phyloP scores from a whole-genome alignment of 2,113 vertebrate species.

The Heterochromis multidens region DNA sequence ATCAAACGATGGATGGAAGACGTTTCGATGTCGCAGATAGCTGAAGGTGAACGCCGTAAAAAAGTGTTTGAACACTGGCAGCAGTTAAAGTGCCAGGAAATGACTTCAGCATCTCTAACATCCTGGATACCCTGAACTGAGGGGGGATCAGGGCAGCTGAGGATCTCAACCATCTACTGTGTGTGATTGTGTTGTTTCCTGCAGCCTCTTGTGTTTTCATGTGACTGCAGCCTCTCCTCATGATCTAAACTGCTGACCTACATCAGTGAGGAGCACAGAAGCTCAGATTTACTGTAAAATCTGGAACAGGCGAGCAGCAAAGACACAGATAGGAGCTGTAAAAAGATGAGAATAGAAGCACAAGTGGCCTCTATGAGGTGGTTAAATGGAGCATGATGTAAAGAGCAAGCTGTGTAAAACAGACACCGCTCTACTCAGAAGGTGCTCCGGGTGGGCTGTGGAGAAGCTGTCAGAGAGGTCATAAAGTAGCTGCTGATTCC shows the following conservation, averaged over 20 bases:
- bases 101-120: background rate
- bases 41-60: background rate
- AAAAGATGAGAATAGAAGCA: background rate
- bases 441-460: background rate
- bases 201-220: background rate
- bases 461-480: background rate
- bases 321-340: background rate
- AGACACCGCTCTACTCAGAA: background rate
- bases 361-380: background rate
- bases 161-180: background rate
- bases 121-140: background rate
- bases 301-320: background rate
- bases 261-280: background rate
- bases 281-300: background rate
- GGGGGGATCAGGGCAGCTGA: background rate
- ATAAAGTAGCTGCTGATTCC: background rate
- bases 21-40: background rate
- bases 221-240: background rate
- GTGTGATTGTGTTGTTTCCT: background rate
- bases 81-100: too few relatives aligned
- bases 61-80: too few relatives aligned
- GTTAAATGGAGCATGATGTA: background rate
- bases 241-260: background rate
- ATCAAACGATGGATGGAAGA: background rate
- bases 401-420: background rate